phyloP scores from a whole-genome alignment of 2,888 invertebrate species.

The Bibio marci region DNA sequence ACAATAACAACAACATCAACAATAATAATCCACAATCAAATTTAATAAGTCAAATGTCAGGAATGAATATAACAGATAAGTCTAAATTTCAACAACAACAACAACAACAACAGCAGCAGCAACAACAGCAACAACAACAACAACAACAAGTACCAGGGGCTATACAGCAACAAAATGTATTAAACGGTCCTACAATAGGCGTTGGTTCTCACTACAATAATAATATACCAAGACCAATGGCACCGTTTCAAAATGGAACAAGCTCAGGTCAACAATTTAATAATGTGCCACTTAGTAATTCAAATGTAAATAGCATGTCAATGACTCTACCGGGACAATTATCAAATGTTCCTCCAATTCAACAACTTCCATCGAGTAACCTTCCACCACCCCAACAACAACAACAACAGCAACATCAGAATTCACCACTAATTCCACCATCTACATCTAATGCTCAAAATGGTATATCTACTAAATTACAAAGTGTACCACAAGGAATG shows the following conservation, averaged over 20 bases:
- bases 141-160: no score
- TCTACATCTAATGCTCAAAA: neutral
- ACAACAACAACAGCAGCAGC: neutral
- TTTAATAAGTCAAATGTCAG: constrained; percentile 4
- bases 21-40: neutral
- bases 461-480: constrained; percentile 4
- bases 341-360: neutral
- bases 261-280: no score
- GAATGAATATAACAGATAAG: constrained; percentile 1
- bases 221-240: no score
- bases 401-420: neutral
- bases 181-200: no score
- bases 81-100: neutral
- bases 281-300: neutral
- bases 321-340: no score
- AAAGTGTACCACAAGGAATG: neutral
- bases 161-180: no score
- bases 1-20: neutral
- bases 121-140: neutral
- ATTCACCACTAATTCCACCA: neutral
- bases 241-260: no score
- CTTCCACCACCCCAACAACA: constrained; percentile 2
- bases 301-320: no score
- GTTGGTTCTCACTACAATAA: no score
- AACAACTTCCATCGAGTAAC: neutral